These are phyloP conservation scores for Lomographa bimaculata DNA, from an alignment of 2,888 invertebrate genomes.

Conservation along the genomic window DNA sequence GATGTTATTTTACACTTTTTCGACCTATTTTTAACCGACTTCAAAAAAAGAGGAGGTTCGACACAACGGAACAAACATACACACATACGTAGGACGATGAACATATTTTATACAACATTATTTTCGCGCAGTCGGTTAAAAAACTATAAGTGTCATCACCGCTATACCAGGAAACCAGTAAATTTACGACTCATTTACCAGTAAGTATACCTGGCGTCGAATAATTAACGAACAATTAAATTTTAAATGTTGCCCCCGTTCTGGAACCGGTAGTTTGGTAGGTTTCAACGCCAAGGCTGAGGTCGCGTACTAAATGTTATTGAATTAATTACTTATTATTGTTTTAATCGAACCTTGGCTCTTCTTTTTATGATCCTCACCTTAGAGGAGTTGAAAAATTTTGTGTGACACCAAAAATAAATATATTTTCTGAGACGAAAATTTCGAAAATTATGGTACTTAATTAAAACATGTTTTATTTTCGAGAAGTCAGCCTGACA, in stretches of 20 bases:
- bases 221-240: slow-evolving; percentile 14
- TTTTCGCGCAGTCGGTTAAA: no score
- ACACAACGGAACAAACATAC: no score
- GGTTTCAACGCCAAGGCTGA: slow-evolving; percentile 29
- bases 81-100: background rate
- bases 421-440: no score
- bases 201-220: slow-evolving; percentile 1
- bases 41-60: background rate
- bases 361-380: slow-evolving; percentile 23
- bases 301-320: slow-evolving; percentile 22
- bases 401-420: no score
- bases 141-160: no score
- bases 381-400: slow-evolving; percentile 7
- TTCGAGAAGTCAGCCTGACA: no score
- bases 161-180: no score
- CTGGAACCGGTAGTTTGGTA: slow-evolving; percentile 26
- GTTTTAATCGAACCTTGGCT: slow-evolving; percentile 25
- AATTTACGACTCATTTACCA: no score
- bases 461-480: no score
- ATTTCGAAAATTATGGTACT: no score
- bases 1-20: no score
- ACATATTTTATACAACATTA: no score
- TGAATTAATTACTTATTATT: slow-evolving; percentile 31
- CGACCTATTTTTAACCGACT: background rate
- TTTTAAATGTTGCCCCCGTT: slow-evolving; percentile 24